A percentile compares a stretch with the other conserved stretches of the same genome.
Evolutionary conservation across 2,113 vertebrate species (phyloP).

Genomic region (Menidia beryllina): DNA sequence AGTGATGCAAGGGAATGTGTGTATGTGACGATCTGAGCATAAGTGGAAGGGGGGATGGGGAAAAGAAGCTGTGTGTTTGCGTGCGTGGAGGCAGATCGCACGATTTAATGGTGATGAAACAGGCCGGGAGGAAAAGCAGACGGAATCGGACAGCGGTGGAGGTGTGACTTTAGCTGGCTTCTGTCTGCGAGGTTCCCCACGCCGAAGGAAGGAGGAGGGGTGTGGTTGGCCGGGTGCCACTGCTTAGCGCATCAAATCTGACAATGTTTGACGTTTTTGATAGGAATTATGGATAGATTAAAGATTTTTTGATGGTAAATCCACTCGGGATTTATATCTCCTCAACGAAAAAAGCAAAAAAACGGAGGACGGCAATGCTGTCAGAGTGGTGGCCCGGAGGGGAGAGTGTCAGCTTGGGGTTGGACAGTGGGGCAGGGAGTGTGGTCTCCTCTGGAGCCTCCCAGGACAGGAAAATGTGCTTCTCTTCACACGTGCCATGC

Average conservation of each 20-base stretch:
- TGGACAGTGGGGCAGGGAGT: constrained; percentile 19
- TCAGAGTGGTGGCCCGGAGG: not conserved
- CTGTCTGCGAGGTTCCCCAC: constrained; percentile 20
- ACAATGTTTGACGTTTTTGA: not conserved
- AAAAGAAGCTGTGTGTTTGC: constrained; percentile 37
- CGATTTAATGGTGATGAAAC: constrained; percentile 43
- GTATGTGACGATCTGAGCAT: constrained; percentile 42
- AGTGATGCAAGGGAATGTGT: constrained; percentile 65
- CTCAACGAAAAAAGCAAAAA: constrained; percentile 47
- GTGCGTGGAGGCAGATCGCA: constrained; percentile 34
- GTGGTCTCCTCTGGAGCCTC: constrained; percentile 24
- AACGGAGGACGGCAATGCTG: constrained; percentile 17
- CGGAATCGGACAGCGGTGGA: constrained; percentile 13
- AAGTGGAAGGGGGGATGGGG: constrained; percentile 31
- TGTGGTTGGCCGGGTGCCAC: not conserved
- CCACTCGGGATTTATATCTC: constrained; percentile 32
- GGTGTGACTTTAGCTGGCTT: constrained; percentile 42
- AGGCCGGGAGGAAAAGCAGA: constrained; percentile 26
- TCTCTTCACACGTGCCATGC: constrained; percentile 61
- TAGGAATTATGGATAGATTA: constrained; percentile 50
- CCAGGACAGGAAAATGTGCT: constrained; percentile 56
- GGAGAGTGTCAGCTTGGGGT: constrained; percentile 22
- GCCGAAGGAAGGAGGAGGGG: not conserved
- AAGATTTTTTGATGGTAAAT: constrained; percentile 46
- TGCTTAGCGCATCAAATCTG: constrained; percentile 7